These are phyloP conservation scores for Uloborus plumipes DNA, from an alignment of 2,888 invertebrate species.

Conservation along the genomic window DNA sequence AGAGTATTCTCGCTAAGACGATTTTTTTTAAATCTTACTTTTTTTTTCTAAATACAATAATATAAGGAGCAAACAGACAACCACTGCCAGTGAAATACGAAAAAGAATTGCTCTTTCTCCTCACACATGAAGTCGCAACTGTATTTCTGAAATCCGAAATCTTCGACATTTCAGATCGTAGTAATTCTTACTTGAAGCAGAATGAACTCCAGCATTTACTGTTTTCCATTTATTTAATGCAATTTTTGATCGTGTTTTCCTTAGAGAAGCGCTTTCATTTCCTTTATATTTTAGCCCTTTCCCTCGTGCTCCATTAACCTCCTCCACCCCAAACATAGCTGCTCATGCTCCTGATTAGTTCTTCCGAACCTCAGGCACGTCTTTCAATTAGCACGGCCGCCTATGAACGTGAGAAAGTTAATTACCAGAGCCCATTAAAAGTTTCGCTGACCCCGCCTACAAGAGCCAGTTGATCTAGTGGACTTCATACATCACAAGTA, in stretches of 20 bases:
- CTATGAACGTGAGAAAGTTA: constrained; percentile 57
- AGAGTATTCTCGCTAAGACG: no score
- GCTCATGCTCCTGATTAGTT: constrained; percentile 44
- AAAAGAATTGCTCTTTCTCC: no score
- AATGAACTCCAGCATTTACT: constrained; percentile 2
- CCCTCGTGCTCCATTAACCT: not conserved
- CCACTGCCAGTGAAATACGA: no score
- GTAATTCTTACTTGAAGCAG: no score
- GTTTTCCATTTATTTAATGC: not conserved
- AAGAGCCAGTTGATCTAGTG: constrained; percentile 20
- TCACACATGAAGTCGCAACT: no score
- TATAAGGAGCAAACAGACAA: no score
- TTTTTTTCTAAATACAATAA: no score
- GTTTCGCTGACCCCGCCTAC: constrained; percentile 38
- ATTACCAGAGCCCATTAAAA: constrained; percentile 57
- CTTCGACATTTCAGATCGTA: no score
- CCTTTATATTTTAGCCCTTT: constrained; percentile 1
- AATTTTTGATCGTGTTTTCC: constrained; percentile 3
- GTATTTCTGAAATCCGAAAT: no score
- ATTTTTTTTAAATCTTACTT: no score
- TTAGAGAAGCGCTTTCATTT: not conserved
- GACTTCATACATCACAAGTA: constrained; percentile 57
- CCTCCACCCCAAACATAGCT: not conserved
- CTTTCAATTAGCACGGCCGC: constrained; percentile 58
- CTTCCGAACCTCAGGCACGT: constrained; percentile 40